These are phyloP conservation scores for Sussaba pulchella DNA, from an alignment of 2,888 invertebrate genomes.

Conservation along the genomic window DNA sequence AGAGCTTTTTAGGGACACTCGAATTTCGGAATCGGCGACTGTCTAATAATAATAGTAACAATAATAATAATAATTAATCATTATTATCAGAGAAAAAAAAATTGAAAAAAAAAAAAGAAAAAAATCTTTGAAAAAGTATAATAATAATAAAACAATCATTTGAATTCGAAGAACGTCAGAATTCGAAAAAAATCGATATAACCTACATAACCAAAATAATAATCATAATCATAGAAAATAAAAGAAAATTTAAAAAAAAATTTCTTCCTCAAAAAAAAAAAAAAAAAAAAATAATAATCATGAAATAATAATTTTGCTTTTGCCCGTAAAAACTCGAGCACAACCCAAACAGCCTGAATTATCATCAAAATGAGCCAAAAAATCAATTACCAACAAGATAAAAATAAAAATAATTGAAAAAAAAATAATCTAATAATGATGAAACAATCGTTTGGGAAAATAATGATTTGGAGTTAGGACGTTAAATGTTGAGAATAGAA, in stretches of 20 bases:
- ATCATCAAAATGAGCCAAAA: too few relatives aligned
- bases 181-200: neutral
- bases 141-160: too few relatives aligned
- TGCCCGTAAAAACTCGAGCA: too few relatives aligned
- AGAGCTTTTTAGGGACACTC: neutral
- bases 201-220: neutral
- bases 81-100: neutral
- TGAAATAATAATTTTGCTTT: constrained; percentile 5
- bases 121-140: too few relatives aligned
- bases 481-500: constrained; percentile 62
- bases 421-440: neutral
- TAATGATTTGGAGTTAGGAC: constrained; percentile 33
- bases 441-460: neutral
- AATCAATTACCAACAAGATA: too few relatives aligned
- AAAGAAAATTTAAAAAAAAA: too few relatives aligned
- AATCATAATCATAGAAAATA: neutral
- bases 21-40: neutral
- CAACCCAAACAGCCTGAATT: too few relatives aligned
- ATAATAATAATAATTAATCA: neutral
- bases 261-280: neutral
- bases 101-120: neutral
- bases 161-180: too few relatives aligned
- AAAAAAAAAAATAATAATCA: neutral
- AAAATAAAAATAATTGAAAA: neutral
- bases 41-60: neutral